phyloP scores from a whole-genome alignment of 1,140 invertebrate species.

The Pogonomyrmex californicus region DNA sequence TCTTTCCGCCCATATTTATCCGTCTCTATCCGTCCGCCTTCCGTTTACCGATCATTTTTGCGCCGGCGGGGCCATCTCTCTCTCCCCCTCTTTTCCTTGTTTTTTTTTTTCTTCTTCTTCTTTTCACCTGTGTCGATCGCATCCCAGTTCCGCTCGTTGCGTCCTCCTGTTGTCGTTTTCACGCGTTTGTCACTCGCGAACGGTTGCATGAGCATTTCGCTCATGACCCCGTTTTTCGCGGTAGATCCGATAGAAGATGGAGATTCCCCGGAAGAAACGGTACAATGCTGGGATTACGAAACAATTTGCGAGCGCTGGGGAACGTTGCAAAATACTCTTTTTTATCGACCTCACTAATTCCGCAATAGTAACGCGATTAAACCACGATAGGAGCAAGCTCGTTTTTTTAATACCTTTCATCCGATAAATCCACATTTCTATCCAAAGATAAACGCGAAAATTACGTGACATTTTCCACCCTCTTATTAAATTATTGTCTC shows the following conservation, averaged over 20 bases:
- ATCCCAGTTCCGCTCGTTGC: conserved; percentile 15
- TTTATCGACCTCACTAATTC: not conserved
- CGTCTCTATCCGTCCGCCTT: not conserved
- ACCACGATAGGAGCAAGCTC: not conserved
- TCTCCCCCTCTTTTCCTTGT: not conserved
- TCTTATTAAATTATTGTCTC: too few relatives aligned
- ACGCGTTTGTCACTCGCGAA: conserved; percentile 18
- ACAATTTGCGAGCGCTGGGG: not conserved
- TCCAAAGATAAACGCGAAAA: not conserved
- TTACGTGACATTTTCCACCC: not conserved
- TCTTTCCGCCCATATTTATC: not conserved
- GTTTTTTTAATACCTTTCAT: not conserved
- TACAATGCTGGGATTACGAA: not conserved
- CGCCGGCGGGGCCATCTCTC: too few relatives aligned
- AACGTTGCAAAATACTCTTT: too few relatives aligned
- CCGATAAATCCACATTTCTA: not conserved
- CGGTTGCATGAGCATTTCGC: conserved; percentile 32
- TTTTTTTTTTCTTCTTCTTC: too few relatives aligned
- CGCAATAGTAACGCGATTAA: not conserved
- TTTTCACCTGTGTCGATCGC: conserved; percentile 16
- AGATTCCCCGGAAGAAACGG: not conserved
- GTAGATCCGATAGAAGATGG: not conserved
- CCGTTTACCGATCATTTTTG: conserved; percentile 19
- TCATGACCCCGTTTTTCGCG: conserved; percentile 9
- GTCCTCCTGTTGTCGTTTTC: conserved; percentile 5